Evolutionary conservation across 2,888 invertebrate genomes (phyloP).

Genomic region (Trichacis sp.): DNA sequence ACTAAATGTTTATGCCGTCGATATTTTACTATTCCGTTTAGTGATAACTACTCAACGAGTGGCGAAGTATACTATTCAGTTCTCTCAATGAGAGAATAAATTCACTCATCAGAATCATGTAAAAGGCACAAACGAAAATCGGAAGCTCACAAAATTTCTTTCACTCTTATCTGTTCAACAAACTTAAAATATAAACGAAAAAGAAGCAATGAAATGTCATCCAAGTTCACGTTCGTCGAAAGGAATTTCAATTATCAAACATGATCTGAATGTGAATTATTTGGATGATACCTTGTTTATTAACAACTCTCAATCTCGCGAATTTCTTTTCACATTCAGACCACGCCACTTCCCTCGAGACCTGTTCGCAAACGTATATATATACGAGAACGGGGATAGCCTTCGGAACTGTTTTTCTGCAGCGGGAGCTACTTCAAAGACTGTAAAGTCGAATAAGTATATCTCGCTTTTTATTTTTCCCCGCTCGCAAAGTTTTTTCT

Average conservation of each 20-base stretch:
- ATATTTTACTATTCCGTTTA: too few relatives aligned
- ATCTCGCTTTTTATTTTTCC: background rate
- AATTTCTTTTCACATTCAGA: slow-evolving; percentile 9
- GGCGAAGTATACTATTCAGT: too few relatives aligned
- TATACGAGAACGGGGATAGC: slow-evolving; percentile 7
- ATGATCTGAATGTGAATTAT: background rate
- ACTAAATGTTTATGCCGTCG: too few relatives aligned
- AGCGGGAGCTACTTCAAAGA: slow-evolving; percentile 6
- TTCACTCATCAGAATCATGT: too few relatives aligned
- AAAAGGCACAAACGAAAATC: too few relatives aligned
- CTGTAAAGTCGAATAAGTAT: slow-evolving; percentile 10
- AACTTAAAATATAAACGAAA: too few relatives aligned
- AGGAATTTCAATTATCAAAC: slow-evolving; percentile 1
- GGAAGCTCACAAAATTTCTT: too few relatives aligned
- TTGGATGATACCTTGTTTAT: background rate
- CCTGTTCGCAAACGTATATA: slow-evolving; percentile 8
- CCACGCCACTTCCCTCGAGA: slow-evolving; percentile 7
- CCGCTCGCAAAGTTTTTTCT: background rate
- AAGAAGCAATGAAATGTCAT: background rate
- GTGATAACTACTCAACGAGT: too few relatives aligned
- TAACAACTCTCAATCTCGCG: slow-evolving; percentile 2
- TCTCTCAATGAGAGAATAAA: too few relatives aligned
- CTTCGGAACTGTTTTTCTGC: slow-evolving; percentile 12
- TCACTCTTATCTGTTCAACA: too few relatives aligned
- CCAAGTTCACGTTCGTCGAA: background rate